Base-by-base conservation (phyloP, 2,888 invertebrate species). In the Rhagophthalmus giganteus region DNA sequence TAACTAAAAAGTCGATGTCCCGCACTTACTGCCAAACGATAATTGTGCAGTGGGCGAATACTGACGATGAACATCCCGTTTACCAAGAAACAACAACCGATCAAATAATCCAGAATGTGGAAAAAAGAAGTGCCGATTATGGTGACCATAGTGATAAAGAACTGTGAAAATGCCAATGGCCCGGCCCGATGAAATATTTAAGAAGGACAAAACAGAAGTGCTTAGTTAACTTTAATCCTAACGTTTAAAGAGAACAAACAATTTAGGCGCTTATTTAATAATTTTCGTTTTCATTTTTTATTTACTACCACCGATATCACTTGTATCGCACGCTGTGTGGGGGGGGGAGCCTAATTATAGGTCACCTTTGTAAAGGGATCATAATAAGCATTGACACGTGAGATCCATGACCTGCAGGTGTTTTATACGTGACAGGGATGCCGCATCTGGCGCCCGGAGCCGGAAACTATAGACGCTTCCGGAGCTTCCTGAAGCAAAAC, bases 391-490 rank as follows among this genome's bases (percentile, higher is more conserved):
- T 40, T 38, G 25, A 30, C 46, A 38, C n/a, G n/a, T 12, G 4
- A 46, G 38, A 27, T 35, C 33, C 26, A 33, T 10, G 33, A 42
- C 26, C 33, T 5, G 35, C 45, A 54, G 56, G 58, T 51, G 52
- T 54, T 49, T 44, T 38, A 30, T 53, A 46, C 54, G 56, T 57
- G 58, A 54, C 48, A 24, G 28, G 48, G 44, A 49, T 54, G 55
- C 38, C 49, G 30, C 55, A 55, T 54, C 57, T 59, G 57, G 58
- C 48, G 54, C 57, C 58, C 57, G 54, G 54, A 60, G 57, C 47
- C 58, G 60, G 60, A 60, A 60, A 57, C 58, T 54, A 39, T 54
- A 54, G 26, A 38, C 28, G 40, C 44, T 53, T 46, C 51, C 44
- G 52, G 49, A 52, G 37, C 55, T 55, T 57, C 57, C 58, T 55